These are phyloP conservation scores for Xestia xanthographa DNA, from an alignment of 2,888 invertebrate genomes.

Conservation along the genomic window DNA sequence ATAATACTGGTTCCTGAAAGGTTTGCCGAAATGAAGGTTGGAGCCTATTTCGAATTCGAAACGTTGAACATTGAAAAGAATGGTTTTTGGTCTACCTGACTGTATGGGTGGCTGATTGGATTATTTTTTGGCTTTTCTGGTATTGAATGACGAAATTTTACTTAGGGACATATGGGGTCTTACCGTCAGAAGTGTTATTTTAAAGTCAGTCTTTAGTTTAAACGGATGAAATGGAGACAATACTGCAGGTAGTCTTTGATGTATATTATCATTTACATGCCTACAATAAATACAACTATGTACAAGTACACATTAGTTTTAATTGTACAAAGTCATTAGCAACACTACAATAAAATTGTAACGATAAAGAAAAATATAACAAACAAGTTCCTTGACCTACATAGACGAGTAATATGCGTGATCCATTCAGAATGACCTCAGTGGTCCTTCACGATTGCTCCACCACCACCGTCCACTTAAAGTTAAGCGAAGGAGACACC, in stretches of 20 bases:
- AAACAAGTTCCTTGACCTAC: constrained; percentile 21
- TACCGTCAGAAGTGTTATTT: neutral
- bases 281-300: neutral
- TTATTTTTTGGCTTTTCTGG: neutral
- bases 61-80: constrained; percentile 22
- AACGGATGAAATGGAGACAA: neutral
- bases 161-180: neutral
- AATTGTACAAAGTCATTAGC: neutral
- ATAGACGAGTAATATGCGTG: constrained; percentile 1
- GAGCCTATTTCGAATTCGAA: constrained; percentile 19
- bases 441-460: constrained; percentile 47
- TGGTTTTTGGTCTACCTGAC: neutral
- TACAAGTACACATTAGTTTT: neutral
- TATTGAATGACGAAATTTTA: neutral
- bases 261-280: neutral
- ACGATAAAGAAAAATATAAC: neutral
- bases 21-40: constrained; percentile 23
- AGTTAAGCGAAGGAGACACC: constrained; percentile 50
- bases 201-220: neutral
- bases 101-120: too few species aligned
- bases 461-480: constrained; percentile 36
- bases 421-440: constrained; percentile 27
- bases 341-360: neutral
- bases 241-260: neutral
- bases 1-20: neutral